A percentile compares a stretch with the other conserved stretches of the same genome.
These are phyloP conservation scores for Diplazon laetatorius DNA, from an alignment of 2,888 invertebrate species.

Conservation along the genomic window DNA sequence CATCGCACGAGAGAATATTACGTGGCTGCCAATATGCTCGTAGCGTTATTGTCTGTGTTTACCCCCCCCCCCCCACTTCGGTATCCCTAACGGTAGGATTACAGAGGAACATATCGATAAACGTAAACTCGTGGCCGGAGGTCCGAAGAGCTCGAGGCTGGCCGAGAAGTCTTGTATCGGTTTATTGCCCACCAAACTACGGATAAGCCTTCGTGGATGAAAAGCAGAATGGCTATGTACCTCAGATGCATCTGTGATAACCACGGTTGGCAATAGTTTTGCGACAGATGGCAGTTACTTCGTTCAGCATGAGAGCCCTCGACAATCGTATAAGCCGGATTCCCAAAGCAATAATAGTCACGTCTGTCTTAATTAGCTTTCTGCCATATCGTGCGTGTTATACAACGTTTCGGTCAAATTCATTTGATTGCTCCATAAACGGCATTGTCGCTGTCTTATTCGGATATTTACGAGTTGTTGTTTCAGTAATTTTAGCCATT, in stretches of 20 bases:
- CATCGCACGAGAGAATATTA: background rate
- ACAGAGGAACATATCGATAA: conserved; percentile 16
- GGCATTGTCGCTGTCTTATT: background rate
- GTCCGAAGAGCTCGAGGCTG: background rate
- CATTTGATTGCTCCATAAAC: background rate
- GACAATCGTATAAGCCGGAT: conserved; percentile 11
- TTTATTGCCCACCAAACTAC: conserved; percentile 11
- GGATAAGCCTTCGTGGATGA: conserved; percentile 11
- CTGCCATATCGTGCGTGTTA: conserved; percentile 5
- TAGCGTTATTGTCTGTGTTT: background rate
- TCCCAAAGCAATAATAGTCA: conserved; percentile 28
- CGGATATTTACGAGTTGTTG: background rate
- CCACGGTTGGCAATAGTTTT: background rate
- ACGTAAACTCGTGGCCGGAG: conserved; percentile 25
- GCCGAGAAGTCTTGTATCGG: background rate
- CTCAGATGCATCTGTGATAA: background rate
- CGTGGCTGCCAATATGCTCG: background rate
- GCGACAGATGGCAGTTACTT: background rate
- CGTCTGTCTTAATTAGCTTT: conserved; percentile 38
- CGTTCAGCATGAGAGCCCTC: background rate
- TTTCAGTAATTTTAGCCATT: no score
- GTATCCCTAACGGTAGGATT: background rate
- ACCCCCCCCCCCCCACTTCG: background rate
- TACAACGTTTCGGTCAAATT: conserved; percentile 32
- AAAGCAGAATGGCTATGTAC: background rate